Evolutionary conservation across 1,140 invertebrate genomes (phyloP).

Genomic region (Dolichoris vasculosae): DNA sequence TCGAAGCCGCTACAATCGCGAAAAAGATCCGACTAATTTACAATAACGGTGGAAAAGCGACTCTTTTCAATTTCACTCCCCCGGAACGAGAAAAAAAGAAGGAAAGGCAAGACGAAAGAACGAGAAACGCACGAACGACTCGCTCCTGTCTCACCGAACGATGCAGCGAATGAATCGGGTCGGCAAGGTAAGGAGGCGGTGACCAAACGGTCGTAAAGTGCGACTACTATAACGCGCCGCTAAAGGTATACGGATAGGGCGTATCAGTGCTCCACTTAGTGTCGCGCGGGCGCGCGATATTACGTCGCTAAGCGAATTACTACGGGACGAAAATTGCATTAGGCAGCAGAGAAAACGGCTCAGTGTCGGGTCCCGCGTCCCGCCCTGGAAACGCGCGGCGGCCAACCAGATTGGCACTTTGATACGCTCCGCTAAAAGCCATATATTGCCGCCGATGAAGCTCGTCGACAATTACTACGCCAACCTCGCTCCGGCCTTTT

Average conservation of each 20-base stretch:
- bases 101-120: background rate
- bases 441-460: constrained; percentile 17
- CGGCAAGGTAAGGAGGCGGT: background rate
- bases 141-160: background rate
- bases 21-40: too few relatives aligned
- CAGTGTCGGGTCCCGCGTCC: background rate
- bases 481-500: constrained; percentile 9
- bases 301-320: constrained; percentile 46
- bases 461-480: background rate
- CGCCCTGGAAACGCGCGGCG: background rate
- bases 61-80: too few relatives aligned
- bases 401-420: constrained; percentile 18
- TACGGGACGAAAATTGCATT: constrained; percentile 49
- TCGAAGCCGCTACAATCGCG: too few relatives aligned
- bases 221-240: background rate
- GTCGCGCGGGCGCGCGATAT: constrained; percentile 37
- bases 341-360: constrained; percentile 35
- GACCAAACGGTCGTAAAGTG: constrained; percentile 16
- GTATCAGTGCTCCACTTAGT: constrained; percentile 33
- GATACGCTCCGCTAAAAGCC: constrained; percentile 16
- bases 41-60: too few relatives aligned
- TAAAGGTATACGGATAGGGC: constrained; percentile 1
- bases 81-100: too few relatives aligned
- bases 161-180: background rate
- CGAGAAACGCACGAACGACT: too few relatives aligned